These are phyloP conservation scores for Lasius platythorax DNA, from an alignment of 2,888 invertebrate genomes.

Conservation along the genomic window DNA sequence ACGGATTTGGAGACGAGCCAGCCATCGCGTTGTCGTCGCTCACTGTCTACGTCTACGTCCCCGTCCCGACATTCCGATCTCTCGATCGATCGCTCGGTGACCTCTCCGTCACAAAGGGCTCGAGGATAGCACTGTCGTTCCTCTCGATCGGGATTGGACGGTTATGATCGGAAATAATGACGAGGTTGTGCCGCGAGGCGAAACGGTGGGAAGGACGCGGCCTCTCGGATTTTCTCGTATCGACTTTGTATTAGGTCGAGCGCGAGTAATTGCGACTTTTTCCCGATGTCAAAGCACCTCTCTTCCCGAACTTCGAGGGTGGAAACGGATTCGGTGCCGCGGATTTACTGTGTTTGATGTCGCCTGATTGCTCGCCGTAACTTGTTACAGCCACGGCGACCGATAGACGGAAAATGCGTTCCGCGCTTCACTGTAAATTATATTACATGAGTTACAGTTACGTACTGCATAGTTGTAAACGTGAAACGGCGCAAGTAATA, in stretches of 20 bases:
- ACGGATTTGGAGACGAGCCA: slow-evolving; percentile 79
- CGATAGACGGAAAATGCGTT: slow-evolving; percentile 44
- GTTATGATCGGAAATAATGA: slow-evolving; percentile 69
- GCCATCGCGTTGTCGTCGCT: slow-evolving; percentile 70
- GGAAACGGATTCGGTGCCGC: neutral
- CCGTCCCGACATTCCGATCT: slow-evolving; percentile 72
- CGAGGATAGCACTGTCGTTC: slow-evolving; percentile 32
- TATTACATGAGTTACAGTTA: slow-evolving; percentile 49
- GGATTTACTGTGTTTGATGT: slow-evolving; percentile 36
- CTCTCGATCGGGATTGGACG: slow-evolving; percentile 70
- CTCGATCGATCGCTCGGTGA: slow-evolving; percentile 72
- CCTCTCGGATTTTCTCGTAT: slow-evolving; percentile 47
- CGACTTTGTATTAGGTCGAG: slow-evolving; percentile 53
- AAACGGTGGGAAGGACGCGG: slow-evolving; percentile 8
- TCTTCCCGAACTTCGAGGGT: neutral
- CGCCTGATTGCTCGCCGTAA: slow-evolving; percentile 32
- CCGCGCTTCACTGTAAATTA: slow-evolving; percentile 45
- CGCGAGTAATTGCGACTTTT: slow-evolving; percentile 51
- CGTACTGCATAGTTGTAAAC: slow-evolving; percentile 37
- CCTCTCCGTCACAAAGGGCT: slow-evolving; percentile 61
- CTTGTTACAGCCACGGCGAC: slow-evolving; percentile 24
- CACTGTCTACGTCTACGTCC: slow-evolving; percentile 20
- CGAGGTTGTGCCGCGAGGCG: slow-evolving; percentile 38
- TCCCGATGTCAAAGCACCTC: slow-evolving; percentile 31
- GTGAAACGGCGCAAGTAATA: slow-evolving; percentile 15